These are phyloP conservation scores for Deilephila porcellus DNA, from an alignment of 2,888 invertebrate genomes.

Conservation along the genomic window DNA sequence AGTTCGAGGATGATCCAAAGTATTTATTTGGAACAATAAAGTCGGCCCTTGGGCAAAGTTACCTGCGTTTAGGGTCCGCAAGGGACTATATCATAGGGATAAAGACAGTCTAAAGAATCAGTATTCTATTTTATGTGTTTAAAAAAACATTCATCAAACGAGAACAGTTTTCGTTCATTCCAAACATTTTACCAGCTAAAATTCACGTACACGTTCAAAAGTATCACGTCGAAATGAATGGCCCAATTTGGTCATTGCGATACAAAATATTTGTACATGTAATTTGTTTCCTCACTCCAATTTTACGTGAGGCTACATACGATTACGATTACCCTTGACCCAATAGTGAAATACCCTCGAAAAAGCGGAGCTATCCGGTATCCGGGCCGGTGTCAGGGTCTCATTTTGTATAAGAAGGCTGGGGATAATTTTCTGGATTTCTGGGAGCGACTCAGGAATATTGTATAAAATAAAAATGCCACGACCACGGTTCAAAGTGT, in stretches of 20 bases:
- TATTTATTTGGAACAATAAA: constrained; percentile 22
- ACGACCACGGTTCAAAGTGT: too few relatives aligned
- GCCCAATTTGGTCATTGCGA: not conserved
- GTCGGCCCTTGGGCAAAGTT: constrained; percentile 14
- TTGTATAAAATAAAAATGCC: too few relatives aligned
- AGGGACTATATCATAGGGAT: not conserved
- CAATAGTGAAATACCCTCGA: constrained; percentile 28
- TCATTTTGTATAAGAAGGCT: too few relatives aligned
- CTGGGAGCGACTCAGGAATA: too few relatives aligned
- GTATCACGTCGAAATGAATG: not conserved
- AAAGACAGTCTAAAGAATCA: not conserved
- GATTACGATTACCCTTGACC: constrained; percentile 6
- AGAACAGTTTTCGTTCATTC: not conserved
- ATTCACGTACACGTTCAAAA: not conserved
- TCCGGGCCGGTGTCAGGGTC: constrained; percentile 43
- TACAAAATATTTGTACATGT: not conserved
- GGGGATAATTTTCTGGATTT: too few relatives aligned
- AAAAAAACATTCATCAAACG: not conserved
- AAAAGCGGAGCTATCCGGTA: constrained; percentile 38
- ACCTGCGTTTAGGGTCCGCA: constrained; percentile 10
- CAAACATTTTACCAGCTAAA: not conserved
- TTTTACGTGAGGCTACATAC: not conserved
- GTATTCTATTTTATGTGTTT: not conserved
- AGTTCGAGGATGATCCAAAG: constrained; percentile 5
- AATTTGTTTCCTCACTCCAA: too few relatives aligned